phyloP scores from a whole-genome alignment of 2,113 vertebrate genomes.

The Patagioenas fasciata region DNA sequence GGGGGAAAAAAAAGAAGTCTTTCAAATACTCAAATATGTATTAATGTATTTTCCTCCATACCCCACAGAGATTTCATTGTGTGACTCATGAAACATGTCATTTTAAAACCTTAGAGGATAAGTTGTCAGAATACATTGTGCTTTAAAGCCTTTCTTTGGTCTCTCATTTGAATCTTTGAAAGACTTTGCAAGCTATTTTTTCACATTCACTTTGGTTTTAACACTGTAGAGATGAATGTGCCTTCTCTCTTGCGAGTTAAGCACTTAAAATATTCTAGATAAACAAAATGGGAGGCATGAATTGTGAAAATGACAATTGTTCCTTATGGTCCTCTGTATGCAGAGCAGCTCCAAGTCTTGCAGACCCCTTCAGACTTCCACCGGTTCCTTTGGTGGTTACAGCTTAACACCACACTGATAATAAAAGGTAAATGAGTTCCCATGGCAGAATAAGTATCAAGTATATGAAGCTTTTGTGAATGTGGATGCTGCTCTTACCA shows the following conservation, averaged over 20 bases:
- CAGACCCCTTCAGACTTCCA: not conserved
- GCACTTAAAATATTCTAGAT: constrained; percentile 20
- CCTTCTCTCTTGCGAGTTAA: not conserved
- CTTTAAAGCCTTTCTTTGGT: constrained; percentile 48
- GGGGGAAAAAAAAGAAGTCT: not conserved
- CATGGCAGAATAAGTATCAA: constrained; percentile 8
- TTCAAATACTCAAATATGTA: not conserved
- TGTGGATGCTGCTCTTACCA: constrained; percentile 2
- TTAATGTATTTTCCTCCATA: not conserved
- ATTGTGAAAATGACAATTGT: constrained; percentile 12
- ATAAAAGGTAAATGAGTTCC: constrained; percentile 56
- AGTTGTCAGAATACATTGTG: constrained; percentile 20
- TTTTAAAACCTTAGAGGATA: constrained; percentile 9
- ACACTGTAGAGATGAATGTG: not conserved
- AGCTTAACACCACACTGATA: not conserved
- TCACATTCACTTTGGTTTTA: not conserved
- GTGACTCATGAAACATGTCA: constrained; percentile 16
- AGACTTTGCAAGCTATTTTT: not conserved
- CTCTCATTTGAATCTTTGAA: constrained; percentile 44
- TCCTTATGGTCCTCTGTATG: not conserved
- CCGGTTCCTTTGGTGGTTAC: not conserved
- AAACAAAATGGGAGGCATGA: not conserved
- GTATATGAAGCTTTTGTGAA: constrained; percentile 17
- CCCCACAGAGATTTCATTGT: not conserved
- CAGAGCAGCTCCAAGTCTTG: not conserved